Evolutionary conservation across 2,797 vertebrate genomes (phyloP), one percentile per base, ranked within the genome.

Genomic region (Sebastes trivittatus): DNA sequence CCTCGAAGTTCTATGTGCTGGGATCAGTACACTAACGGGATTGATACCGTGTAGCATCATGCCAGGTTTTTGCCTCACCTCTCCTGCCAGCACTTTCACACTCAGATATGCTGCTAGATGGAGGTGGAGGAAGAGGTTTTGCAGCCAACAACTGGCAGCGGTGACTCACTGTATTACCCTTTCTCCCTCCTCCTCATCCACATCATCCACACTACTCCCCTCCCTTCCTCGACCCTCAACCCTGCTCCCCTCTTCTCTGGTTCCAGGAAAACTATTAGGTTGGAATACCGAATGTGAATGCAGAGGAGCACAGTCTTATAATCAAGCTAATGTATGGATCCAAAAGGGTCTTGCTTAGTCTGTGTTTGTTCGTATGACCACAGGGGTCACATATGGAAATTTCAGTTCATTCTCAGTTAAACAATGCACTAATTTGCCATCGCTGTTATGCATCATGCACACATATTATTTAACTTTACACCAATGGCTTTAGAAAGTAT

Each of bases 81-180:
- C 61, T 74, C 38, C 72, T 70, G 62, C 4, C 23, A 86, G 49
- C 66, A 7, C 58, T 75, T 84, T 88, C 72, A 75, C 32, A 75
- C 77, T 78, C 20, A 7, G 20, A 58, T 59, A 72, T 49, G 32
- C 67, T 79, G 66, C 66, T 76, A 38, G 58, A 30, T 59, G 62
- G 75, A 75, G 64, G 42, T 77, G 81, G 77, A 83, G 74, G 78
- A 75, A 64, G 62, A 55, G 11, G 2, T 74, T 84, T 78, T 72
- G 52, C 80, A 77, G 79, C 71, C 66, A 80, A 36, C 56, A 82
- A 69, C 64, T 77, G 66, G 75, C 83, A 56, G 62, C 14, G 55
- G 81, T 89, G 91, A 91, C 82, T 88, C 89, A 84, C 61, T 72
- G 54, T 49, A 27, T 73, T 60, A n/a, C 66, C 77, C 4, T 22